phyloP scores from a whole-genome alignment of 2,888 invertebrate species.

The Pinctada fucata region DNA sequence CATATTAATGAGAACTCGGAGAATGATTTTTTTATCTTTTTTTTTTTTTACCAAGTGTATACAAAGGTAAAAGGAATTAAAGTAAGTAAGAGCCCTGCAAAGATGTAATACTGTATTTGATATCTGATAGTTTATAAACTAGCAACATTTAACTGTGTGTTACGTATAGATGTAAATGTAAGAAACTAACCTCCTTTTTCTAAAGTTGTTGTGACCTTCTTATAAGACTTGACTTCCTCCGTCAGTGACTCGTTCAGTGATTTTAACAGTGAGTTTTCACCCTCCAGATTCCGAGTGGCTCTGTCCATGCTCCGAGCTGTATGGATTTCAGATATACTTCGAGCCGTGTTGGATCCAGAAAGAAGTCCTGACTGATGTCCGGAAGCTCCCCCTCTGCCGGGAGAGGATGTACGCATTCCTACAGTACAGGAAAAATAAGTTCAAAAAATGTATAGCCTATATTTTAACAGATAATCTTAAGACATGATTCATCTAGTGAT shows the following conservation, averaged over 20 bases:
- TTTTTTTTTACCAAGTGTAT: too few relatives aligned
- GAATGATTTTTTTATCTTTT: too few relatives aligned
- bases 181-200: slow-evolving; percentile 59
- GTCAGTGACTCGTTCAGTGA: slow-evolving; percentile 54
- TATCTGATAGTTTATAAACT: too few relatives aligned
- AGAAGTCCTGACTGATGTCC: not conserved
- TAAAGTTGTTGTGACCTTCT: slow-evolving; percentile 60
- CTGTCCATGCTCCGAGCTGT: slow-evolving; percentile 40
- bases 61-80: too few relatives aligned
- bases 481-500: too few relatives aligned
- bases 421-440: slow-evolving; percentile 29
- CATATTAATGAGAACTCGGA: too few relatives aligned
- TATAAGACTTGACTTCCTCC: slow-evolving; percentile 56
- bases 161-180: not conserved
- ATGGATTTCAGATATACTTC: slow-evolving; percentile 28
- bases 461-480: too few relatives aligned
- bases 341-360: slow-evolving; percentile 35
- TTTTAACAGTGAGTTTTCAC: slow-evolving; percentile 53
- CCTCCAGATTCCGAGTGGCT: slow-evolving; percentile 49
- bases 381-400: too few relatives aligned
- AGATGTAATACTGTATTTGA: too few relatives aligned
- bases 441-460: too few relatives aligned
- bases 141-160: too few relatives aligned
- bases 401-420: slow-evolving; percentile 13
- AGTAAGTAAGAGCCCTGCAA: too few relatives aligned